Evolutionary conservation across 2,797 vertebrate genomes (phyloP).

Genomic region (Megaceryle alcyon): DNA sequence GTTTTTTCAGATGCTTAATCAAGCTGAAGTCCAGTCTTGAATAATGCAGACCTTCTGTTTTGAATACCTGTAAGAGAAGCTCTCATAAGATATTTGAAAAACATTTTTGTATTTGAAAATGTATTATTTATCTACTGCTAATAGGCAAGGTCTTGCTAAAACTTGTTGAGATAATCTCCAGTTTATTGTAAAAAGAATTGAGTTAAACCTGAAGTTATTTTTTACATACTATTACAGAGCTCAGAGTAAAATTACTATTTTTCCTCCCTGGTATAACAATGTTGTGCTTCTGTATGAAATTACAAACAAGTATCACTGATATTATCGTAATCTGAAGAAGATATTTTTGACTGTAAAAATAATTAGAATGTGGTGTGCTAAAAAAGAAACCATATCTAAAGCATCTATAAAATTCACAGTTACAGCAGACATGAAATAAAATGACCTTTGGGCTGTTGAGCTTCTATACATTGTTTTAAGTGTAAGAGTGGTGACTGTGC

Average conservation of each 20-base stretch:
- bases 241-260: not conserved
- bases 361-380: not conserved
- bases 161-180: not conserved
- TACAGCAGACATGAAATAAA: not conserved
- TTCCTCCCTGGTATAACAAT: not conserved
- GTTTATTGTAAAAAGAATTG: not conserved
- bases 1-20: not conserved
- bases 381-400: not conserved
- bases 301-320: not conserved
- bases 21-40: not conserved
- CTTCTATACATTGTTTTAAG: fast-evolving
- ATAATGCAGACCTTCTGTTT: constrained; percentile 6
- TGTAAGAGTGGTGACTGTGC: too few species aligned
- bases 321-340: not conserved
- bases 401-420: not conserved
- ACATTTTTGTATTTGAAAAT: not conserved
- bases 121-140: not conserved
- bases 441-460: not conserved
- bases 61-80: constrained; percentile 68
- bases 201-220: not conserved
- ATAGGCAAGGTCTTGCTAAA: not conserved
- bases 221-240: not conserved
- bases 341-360: not conserved
- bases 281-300: not conserved
- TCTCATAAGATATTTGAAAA: not conserved